A percentile compares a stretch with the other conserved stretches of the same genome.
These are phyloP conservation scores for Octodon degus DNA, from an alignment of 2,113 vertebrate species.

Conservation along the genomic window DNA sequence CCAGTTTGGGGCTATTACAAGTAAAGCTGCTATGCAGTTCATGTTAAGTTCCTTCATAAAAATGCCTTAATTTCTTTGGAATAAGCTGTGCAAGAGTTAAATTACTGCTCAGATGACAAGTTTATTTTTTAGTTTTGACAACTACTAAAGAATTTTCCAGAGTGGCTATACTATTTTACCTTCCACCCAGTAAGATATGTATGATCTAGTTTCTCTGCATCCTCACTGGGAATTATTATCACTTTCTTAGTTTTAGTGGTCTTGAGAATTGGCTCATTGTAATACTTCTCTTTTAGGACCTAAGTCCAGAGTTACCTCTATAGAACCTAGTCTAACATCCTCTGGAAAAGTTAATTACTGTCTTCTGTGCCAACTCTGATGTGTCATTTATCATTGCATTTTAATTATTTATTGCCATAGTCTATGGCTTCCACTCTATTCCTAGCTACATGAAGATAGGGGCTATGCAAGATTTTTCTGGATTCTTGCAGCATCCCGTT, in stretches of 20 bases:
- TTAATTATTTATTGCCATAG: conserved; percentile 56
- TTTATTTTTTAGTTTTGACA: conserved; percentile 68
- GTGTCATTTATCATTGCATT: conserved; percentile 56
- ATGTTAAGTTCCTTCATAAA: conserved; percentile 57
- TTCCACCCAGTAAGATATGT: conserved; percentile 52
- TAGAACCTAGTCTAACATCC: conserved; percentile 33
- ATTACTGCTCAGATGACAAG: conserved; percentile 45
- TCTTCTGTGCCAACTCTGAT: conserved; percentile 51
- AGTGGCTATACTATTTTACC: conserved; percentile 60
- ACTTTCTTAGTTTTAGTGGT: conserved; percentile 62
- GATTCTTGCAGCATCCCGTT: conserved; percentile 46
- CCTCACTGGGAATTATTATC: conserved; percentile 44
- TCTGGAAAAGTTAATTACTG: conserved; percentile 46
- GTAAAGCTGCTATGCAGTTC: conserved; percentile 58
- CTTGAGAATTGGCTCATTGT: conserved; percentile 45
- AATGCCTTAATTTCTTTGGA: conserved; percentile 59
- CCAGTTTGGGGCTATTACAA: conserved; percentile 42
- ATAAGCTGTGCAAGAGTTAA: conserved; percentile 58
- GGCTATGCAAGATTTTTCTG: conserved; percentile 30
- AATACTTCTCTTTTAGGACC: conserved; percentile 49
- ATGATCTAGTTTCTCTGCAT: conserved; percentile 54
- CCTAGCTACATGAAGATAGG: conserved; percentile 4
- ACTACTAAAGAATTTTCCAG: conserved; percentile 47
- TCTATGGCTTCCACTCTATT: conserved; percentile 53
- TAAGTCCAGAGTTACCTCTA: conserved; percentile 6